Evolutionary conservation across 2,113 vertebrate species (phyloP).

Genomic region (Sterrhoptilus dennistouni): DNA sequence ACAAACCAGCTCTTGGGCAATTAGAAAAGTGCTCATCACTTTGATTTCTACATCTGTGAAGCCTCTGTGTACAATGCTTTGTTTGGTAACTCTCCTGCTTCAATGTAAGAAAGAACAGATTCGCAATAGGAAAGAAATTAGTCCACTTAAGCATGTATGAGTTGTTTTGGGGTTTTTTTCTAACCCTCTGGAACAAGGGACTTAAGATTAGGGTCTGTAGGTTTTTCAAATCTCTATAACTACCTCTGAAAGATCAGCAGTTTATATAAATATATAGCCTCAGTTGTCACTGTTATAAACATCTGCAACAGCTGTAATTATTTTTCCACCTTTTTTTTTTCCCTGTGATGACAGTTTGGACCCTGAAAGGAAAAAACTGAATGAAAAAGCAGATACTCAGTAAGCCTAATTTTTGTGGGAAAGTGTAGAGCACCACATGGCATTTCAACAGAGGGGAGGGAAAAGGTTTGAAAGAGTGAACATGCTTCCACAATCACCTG

Average conservation of each 20-base stretch:
- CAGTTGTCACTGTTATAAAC: slow-evolving; percentile 49
- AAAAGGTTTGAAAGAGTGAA: not conserved
- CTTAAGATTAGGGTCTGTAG: not conserved
- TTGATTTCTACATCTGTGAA: not conserved
- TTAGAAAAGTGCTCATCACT: not conserved
- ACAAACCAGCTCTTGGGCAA: not conserved
- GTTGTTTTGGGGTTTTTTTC: not conserved
- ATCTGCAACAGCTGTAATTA: slow-evolving; percentile 36
- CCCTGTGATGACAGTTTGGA: slow-evolving; percentile 10
- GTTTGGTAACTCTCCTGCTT: not conserved
- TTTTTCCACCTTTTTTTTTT: not conserved
- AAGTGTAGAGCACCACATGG: not conserved
- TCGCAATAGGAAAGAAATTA: not conserved
- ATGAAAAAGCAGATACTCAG: slow-evolving; percentile 37
- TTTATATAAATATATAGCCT: slow-evolving; percentile 52
- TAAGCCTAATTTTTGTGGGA: slow-evolving; percentile 17
- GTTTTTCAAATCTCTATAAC: not conserved
- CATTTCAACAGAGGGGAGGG: not conserved
- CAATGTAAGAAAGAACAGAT: not conserved
- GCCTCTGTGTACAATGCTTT: not conserved
- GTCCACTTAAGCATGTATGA: not conserved
- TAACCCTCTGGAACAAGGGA: not conserved
- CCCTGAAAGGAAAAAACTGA: slow-evolving; percentile 45
- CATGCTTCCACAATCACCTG: not conserved
- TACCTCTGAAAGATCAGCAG: slow-evolving; percentile 36